These are phyloP conservation scores for Umimayanthus kanabou DNA, from an alignment of 92 coral and sea anemone genomes.

Conservation along the genomic window DNA sequence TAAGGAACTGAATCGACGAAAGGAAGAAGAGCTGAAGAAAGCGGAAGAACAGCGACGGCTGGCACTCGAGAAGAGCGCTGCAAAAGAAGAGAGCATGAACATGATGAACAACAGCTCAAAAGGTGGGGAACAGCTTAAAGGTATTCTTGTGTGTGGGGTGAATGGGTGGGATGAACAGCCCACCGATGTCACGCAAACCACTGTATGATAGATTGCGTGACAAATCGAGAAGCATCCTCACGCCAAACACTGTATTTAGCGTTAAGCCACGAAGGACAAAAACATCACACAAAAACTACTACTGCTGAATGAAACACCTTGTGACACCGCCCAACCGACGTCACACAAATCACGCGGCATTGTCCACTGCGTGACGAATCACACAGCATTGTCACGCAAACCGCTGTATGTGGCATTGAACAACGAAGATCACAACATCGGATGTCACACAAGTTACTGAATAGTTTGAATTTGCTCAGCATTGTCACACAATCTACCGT, in stretches of 20 bases:
- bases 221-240: neutral
- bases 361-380: constrained; percentile 4
- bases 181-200: constrained; percentile 60
- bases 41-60: constrained; percentile 74
- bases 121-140: constrained; percentile 54
- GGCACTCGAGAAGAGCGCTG: constrained; percentile 33
- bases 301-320: neutral
- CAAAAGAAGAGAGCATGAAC: constrained; percentile 46
- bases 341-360: constrained; percentile 15
- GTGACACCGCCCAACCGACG: constrained; percentile 1
- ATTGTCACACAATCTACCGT: neutral
- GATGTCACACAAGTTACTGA: neutral
- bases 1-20: constrained; percentile 93
- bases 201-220: constrained; percentile 58
- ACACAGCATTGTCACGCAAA: constrained; percentile 24
- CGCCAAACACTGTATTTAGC: neutral
- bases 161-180: constrained; percentile 75
- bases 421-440: neutral
- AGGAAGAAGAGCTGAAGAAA: constrained; percentile 79
- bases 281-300: neutral
- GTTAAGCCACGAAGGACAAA: constrained; percentile 3
- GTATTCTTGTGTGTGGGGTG: constrained; percentile 72
- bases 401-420: neutral
- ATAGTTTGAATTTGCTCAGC: neutral
- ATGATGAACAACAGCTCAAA: constrained; percentile 46